A percentile compares a stretch with the other conserved stretches of the same genome.
Evolutionary conservation across 2,113 vertebrate species (phyloP).

Genomic region (Mus spicilegus): DNA sequence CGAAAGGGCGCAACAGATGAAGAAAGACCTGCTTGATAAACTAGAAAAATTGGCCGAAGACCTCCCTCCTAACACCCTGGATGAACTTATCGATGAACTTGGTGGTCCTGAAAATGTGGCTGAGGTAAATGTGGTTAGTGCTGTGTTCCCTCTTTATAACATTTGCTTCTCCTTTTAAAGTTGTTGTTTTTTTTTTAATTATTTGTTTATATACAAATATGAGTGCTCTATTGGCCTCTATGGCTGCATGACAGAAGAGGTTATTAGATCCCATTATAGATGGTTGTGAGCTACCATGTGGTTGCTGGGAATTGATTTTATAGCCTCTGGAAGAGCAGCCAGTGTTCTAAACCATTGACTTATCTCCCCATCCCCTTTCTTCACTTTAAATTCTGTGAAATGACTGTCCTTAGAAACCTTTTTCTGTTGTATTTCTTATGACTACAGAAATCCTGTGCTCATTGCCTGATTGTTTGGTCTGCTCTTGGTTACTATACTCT

Average conservation of each 20-base stretch:
- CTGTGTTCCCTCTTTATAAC: background rate
- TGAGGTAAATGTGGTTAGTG: conserved; percentile 88
- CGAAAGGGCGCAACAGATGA: conserved; percentile 97
- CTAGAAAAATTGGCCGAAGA: conserved; percentile 94
- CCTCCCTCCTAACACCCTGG: conserved; percentile 97
- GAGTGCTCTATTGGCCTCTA: too few species aligned
- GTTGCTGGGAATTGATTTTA: background rate
- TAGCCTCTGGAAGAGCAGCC: background rate
- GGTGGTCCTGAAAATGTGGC: conserved; percentile 98
- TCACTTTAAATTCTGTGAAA: background rate
- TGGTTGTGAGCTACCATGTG: background rate
- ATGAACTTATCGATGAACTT: conserved; percentile 98
- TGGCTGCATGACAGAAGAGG: background rate
- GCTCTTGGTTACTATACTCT: background rate
- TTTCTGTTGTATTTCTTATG: background rate
- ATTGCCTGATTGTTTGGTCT: background rate
- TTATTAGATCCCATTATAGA: background rate
- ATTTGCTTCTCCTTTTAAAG: background rate
- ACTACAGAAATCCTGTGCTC: background rate
- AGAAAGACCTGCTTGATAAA: conserved; percentile 93
- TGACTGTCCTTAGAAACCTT: background rate
- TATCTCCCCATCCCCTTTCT: background rate
- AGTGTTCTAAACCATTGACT: background rate
- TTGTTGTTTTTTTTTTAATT: too few species aligned
- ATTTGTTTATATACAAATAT: background rate